Evolutionary conservation across 2,888 invertebrate species (phyloP).

Genomic region (Megaustenia siamemsis): DNA sequence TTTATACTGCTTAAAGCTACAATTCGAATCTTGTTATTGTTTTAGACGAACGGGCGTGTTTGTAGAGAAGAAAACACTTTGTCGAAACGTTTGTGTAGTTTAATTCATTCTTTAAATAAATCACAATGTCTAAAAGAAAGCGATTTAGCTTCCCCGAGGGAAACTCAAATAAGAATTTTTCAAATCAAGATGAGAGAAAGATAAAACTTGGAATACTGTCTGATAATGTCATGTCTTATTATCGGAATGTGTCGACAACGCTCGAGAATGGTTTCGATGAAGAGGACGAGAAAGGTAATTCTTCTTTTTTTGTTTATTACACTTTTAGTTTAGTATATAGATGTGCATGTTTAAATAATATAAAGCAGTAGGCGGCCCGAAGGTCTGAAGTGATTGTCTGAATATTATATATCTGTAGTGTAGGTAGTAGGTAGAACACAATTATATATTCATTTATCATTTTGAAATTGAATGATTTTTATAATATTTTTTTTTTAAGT

Average conservation of each 20-base stretch:
- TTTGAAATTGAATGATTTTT: too few relatives aligned
- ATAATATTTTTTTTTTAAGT: too few relatives aligned
- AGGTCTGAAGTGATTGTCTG: too few relatives aligned
- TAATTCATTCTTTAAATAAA: neutral
- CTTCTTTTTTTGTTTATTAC: too few relatives aligned
- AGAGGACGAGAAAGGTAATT: conserved; percentile 57
- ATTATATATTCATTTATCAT: too few relatives aligned
- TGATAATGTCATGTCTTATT: conserved; percentile 72
- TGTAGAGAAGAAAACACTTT: too few relatives aligned
- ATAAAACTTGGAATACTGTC: conserved; percentile 58
- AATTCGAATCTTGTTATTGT: neutral
- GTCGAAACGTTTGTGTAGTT: neutral
- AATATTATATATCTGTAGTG: too few relatives aligned
- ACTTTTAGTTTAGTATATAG: too few relatives aligned
- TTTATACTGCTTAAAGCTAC: conserved; percentile 17
- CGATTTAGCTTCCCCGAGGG: conserved; percentile 1
- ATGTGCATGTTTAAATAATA: too few relatives aligned
- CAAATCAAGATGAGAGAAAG: conserved; percentile 19
- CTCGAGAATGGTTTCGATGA: conserved; percentile 64
- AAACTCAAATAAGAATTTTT: neutral
- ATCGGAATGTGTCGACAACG: conserved; percentile 68
- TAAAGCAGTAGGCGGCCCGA: too few relatives aligned
- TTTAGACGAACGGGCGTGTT: neutral
- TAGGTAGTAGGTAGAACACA: too few relatives aligned
- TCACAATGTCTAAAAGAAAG: conserved; percentile 15